Evolutionary conservation across 2,797 vertebrate genomes (phyloP).

Genomic region (Melanotaenia pygmaea): DNA sequence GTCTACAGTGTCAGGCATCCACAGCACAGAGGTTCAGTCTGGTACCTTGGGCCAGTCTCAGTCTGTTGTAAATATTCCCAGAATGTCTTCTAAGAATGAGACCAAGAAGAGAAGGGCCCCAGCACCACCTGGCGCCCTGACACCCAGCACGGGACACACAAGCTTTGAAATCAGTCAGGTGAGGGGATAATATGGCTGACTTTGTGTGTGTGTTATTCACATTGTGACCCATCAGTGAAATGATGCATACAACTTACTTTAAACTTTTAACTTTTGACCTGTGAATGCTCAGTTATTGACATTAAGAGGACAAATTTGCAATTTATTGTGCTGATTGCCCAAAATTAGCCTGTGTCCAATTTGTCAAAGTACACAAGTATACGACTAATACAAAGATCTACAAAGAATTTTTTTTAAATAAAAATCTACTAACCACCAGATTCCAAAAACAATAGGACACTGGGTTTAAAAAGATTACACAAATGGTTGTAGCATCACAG

Average conservation of each 20-base stretch:
- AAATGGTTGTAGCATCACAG: neutral
- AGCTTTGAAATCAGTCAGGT: slow-evolving; percentile 80
- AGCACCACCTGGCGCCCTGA: slow-evolving; percentile 78
- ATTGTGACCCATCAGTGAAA: neutral
- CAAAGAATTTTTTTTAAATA: neutral
- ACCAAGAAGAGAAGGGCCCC: slow-evolving; percentile 93
- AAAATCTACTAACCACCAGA: neutral
- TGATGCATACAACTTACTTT: neutral
- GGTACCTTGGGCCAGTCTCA: slow-evolving; percentile 86
- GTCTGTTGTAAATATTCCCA: slow-evolving; percentile 88
- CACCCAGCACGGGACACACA: slow-evolving; percentile 40
- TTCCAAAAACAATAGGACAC: neutral
- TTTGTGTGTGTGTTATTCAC: neutral
- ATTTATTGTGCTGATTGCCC: neutral
- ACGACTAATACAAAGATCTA: neutral
- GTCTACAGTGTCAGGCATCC: slow-evolving; percentile 78
- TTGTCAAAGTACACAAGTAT: neutral
- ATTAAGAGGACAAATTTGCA: neutral
- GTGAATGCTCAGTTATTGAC: neutral
- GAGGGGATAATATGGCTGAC: slow-evolving; percentile 30
- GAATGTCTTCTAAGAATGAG: slow-evolving; percentile 83
- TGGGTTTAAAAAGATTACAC: neutral
- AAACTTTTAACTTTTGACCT: neutral
- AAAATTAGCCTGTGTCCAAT: neutral
- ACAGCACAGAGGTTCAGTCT: slow-evolving; percentile 79